Evolutionary conservation across 2,113 vertebrate genomes (phyloP), one percentile per base, ranked within the genome.

Genomic region (Ceratotherium simum): DNA sequence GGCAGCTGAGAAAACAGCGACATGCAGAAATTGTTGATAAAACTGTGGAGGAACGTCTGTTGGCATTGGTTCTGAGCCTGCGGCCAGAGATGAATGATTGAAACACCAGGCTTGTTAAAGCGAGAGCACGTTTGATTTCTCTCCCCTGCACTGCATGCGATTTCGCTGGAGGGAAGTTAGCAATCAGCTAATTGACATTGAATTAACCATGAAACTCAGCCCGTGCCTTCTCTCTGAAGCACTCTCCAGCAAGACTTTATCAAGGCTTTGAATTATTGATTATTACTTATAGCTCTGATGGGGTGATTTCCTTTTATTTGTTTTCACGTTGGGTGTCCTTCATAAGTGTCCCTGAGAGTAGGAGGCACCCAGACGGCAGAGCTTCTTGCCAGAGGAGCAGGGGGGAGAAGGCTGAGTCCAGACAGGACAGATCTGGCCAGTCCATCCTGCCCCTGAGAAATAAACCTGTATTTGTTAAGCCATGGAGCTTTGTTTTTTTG

Each of bases 101-200:
- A 99, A 99, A 99, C 99, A 99, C 99, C 97, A 98, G 98, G 99
- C 99, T 99, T 99, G 99, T 99, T 99, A 99, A 99, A 99, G 99
- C 99, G 98, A 98, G 99, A 99, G 99, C 99, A 99, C 99, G 99
- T 99, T 99, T 99, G 99, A 99, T 99, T 99, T 99, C 99, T 99
- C 99, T 99, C 99, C 98, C 98, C 99, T 96, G 98, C 98, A 98
- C 99, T 95, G 98, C 99, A 98, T 99, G 99, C 99, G 99, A 99
- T 99, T 99, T 99, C 98, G 99, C 99, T 99, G 98, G 99, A 99
- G 99, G 99, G 99, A 99, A 99, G 99, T 99, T 99, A 99, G 99
- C 99, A 99, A 99, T 99, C 99, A 99, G 99, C 99, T 99, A 99
- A 99, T 99, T 99, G 99, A 99, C 99, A 99, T 99, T 99, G 99